Evolutionary conservation across 2,888 invertebrate species (phyloP).

Genomic region (Girardia tigrina): DNA sequence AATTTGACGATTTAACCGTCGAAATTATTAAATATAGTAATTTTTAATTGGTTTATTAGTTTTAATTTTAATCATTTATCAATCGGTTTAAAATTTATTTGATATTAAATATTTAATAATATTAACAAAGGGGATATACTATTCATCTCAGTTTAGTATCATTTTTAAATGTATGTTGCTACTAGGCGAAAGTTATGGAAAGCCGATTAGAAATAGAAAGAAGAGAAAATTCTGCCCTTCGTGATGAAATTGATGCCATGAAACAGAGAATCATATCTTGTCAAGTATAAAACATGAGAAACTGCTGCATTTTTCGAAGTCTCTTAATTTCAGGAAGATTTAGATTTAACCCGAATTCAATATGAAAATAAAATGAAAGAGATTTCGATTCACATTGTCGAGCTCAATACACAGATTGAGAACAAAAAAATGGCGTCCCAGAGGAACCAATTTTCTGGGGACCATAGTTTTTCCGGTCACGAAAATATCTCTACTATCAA

Average conservation of each 20-base stretch:
- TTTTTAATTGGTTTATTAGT: too few relatives aligned
- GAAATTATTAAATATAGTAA: too few relatives aligned
- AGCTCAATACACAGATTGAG: background rate
- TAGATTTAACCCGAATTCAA: background rate
- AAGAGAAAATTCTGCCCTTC: background rate
- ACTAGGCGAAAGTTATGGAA: background rate
- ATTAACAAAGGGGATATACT: too few relatives aligned
- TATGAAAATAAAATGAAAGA: constrained; percentile 19
- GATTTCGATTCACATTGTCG: background rate
- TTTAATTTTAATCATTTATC: too few relatives aligned
- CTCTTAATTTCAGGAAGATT: background rate
- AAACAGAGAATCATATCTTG: background rate
- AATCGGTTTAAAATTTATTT: too few relatives aligned
- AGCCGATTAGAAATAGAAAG: background rate
- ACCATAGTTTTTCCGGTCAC: background rate
- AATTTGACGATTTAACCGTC: too few relatives aligned
- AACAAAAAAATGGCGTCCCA: background rate
- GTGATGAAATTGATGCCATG: background rate
- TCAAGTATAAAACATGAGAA: background rate
- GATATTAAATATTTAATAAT: too few relatives aligned
- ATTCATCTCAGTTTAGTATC: too few relatives aligned
- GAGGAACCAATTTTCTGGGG: background rate
- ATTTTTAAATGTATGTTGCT: too few relatives aligned
- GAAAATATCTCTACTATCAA: background rate
- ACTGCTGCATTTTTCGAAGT: too few relatives aligned